A percentile compares a stretch with the other conserved stretches of the same genome.
Evolutionary conservation across 2,797 vertebrate genomes (phyloP).

Genomic region (Lophotriccus pileatus): DNA sequence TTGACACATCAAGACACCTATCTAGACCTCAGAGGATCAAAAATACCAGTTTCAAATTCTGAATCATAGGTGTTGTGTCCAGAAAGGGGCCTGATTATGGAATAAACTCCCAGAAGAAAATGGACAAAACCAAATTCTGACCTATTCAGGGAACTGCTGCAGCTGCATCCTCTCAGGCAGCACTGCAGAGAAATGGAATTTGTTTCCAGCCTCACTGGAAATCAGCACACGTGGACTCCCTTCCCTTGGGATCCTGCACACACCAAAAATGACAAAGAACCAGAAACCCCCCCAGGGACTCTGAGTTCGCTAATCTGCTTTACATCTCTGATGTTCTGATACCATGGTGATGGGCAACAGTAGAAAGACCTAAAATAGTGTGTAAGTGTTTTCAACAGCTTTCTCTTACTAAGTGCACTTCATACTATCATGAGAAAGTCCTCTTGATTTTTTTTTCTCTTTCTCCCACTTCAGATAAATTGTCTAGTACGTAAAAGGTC

Average conservation of each 20-base stretch:
- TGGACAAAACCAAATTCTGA: not conserved
- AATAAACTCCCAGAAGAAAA: not conserved
- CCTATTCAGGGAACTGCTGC: not conserved
- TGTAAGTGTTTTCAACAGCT: conserved; percentile 54
- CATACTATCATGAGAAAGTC: conserved; percentile 17
- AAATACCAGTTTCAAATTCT: not conserved
- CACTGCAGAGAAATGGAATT: not conserved
- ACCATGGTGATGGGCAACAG: conserved; percentile 53
- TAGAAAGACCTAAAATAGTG: conserved; percentile 33
- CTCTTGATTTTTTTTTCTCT: not conserved
- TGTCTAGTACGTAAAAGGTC: conserved; percentile 54
- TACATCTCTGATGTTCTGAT: conserved; percentile 26
- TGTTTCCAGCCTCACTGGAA: not conserved
- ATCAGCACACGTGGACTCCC: not conserved
- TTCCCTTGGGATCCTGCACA: not conserved
- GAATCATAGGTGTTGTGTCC: not conserved
- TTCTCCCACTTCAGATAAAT: conserved; percentile 48
- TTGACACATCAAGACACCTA: not conserved
- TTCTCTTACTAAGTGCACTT: conserved; percentile 52
- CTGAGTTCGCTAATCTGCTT: not conserved
- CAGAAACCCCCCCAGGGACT: not conserved
- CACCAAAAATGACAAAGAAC: not conserved
- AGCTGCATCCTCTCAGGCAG: not conserved
- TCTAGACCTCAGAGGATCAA: not conserved
- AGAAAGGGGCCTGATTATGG: not conserved